Conservation (phyloP, 1,140 invertebrate genomes). For the Drosophila pectinifera region DNA sequence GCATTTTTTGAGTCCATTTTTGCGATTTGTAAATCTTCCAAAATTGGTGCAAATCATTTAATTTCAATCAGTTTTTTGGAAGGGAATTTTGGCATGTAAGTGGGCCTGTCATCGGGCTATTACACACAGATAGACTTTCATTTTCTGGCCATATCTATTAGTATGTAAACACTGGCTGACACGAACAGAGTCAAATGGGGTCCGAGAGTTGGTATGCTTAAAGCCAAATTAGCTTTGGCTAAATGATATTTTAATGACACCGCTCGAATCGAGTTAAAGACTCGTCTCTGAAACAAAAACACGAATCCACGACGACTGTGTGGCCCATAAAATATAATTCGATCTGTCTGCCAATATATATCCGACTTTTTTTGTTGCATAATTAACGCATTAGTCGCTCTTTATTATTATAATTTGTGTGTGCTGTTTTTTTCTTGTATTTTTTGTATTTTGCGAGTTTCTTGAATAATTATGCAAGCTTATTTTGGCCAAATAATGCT, state of each 20-base stretch:
- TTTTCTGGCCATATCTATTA: constrained; percentile 39
- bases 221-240: constrained; percentile 54
- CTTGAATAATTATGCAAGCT: constrained; percentile 53
- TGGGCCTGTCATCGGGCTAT: constrained; percentile 34
- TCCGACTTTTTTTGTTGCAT: constrained; percentile 36
- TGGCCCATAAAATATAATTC: constrained; percentile 52
- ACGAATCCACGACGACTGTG: constrained; percentile 12
- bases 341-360: constrained; percentile 39
- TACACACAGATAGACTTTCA: constrained; percentile 38
- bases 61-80: constrained; percentile 16
- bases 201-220: constrained; percentile 2
- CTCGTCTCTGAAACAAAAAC: constrained; percentile 38
- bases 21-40: not conserved
- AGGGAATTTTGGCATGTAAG: constrained; percentile 21
- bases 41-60: not conserved
- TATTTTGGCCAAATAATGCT: constrained; percentile 39
- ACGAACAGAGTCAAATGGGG: constrained; percentile 4
- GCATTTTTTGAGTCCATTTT: not conserved
- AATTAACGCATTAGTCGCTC: constrained; percentile 58
- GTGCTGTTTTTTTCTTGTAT: not conserved
- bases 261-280: constrained; percentile 30
- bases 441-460: constrained; percentile 16
- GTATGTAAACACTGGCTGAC: constrained; percentile 3
- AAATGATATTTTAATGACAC: constrained; percentile 58
- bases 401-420: constrained; percentile 55